Evolutionary conservation across 2,888 invertebrate species (phyloP), one percentile per base, ranked within the genome.

Genomic region (Himalopsyche tibetana): DNA sequence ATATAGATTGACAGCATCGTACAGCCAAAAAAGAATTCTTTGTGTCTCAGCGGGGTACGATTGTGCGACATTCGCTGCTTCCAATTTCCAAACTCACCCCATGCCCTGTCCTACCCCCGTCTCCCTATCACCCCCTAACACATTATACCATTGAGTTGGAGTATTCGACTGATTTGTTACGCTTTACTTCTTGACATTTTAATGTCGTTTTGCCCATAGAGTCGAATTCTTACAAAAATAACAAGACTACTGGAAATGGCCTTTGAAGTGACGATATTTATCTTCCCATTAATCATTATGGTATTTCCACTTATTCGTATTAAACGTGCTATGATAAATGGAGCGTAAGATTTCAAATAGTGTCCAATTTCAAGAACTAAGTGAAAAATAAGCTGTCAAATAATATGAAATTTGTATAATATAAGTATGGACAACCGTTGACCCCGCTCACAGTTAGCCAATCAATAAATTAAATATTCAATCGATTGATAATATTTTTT

Each of bases 21-120:
- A 55, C 80, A 63, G 40, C 6, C 84, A 69, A 87, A 84, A 87
- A 87, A 87, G 86, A 55, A 42, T 51, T 82, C 42, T 80, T 79
- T 19, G 55, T 79, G 56, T 87, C 88, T 45, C 88, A 88, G 88
- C 88, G 88, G 88, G 88, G 84, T 84, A 85, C 87, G 83, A 85
- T 88, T 85, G 88, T 85, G 84, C 82, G 84, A 85, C 74, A 85
- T 83, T 85, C 85, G 86, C 88, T 87, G 88, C 88, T 87, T 88
- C 88, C 88, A 87, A 86, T 86, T 86, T 86, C 85, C 82, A 79
- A 83, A 82, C 82, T 82, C 83, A 80, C 79, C 87, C 84, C 81
- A 82, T 82, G 45, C 63, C 55, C 19, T 40, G 80, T 42, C 19
- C 69, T 40, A 5, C 81, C 63, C 80, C 15, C n/a, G n/a, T 56